Base-by-base conservation (phyloP, 1,140 invertebrate genomes). In the Rhizoglyphus robini region DNA sequence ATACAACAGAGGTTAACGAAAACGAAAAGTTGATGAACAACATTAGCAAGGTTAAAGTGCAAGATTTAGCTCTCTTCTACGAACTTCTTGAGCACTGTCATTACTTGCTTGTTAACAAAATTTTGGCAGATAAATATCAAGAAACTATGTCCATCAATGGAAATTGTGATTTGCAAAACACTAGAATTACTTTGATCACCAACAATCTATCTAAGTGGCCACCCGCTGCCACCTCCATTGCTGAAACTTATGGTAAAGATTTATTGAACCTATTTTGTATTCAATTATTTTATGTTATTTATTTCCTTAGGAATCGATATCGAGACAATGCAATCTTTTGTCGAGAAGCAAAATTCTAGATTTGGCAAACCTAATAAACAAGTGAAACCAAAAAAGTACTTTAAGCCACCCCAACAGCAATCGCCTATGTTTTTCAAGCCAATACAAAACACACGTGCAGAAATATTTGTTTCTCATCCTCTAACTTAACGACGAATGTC, bases 51-150 rank as follows among this genome's bases (percentile, higher is more conserved):
- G 23, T 8, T 2, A 84, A 83, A 70, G 84, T 85, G 68, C 83
- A 83, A 72, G 83, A 85, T 67, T 79, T 81, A 20, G 83, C 78
- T 80, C 74, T 81, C 48, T 82, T 82, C 69, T 83, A 83, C 63
- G 83, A 86, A 71, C 81, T 86, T 49, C 77, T 86, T 30, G 83
- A 85, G 68, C 86, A 84, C 72, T 85, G 84, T 66, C 76, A 85
- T 69, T 86, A 82, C 72, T 75, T 86, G 34, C 80, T 80, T 4
- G 79, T 83, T 68, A 83, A 86, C 70, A 76, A 36, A 47, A 51
- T 30, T 18, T 23, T 47, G 20, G 11, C 18, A 69, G 68, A 25
- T 69, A 69, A 20, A 61, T 67, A 29, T 70, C 48, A 51, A 51
- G 13, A 51, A 13, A 2, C 48, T 23, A 27, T 27, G 13, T 23